Conservation (phyloP, 2,888 invertebrate genomes). For the Plusia festucae region DNA sequence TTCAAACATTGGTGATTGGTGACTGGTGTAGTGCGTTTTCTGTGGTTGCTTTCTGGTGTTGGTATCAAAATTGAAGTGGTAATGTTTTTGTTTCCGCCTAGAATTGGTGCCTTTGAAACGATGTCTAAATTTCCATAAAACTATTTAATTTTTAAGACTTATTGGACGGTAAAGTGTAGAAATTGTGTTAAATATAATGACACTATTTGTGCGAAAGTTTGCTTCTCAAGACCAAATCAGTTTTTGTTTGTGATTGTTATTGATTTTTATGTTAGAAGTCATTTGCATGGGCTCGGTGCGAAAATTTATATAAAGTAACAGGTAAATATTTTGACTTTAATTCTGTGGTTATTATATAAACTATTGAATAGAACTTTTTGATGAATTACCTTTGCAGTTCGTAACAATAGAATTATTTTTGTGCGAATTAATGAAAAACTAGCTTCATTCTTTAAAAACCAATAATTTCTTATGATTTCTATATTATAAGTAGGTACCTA, state of each 20-base stretch:
- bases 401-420: not conserved
- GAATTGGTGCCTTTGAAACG: constrained; percentile 45
- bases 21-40: too few species aligned
- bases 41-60: constrained; percentile 16
- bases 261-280: constrained; percentile 45
- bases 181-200: constrained; percentile 17
- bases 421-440: not conserved
- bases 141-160: constrained; percentile 14
- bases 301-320: not conserved
- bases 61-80: constrained; percentile 3
- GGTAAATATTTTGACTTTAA: not conserved
- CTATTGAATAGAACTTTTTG: not conserved
- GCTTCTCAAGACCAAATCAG: constrained; percentile 13
- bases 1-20: not conserved
- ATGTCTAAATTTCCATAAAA: constrained; percentile 28
- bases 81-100: constrained; percentile 47
- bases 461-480: too few species aligned
- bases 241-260: constrained; percentile 50
- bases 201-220: not conserved
- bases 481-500: too few species aligned
- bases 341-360: not conserved
- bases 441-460: not conserved
- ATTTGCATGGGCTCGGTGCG: constrained; percentile 14
- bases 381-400: not conserved
- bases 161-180: constrained; percentile 3